Conservation (phyloP, 1,140 invertebrate species). For the Psix sp. region DNA sequence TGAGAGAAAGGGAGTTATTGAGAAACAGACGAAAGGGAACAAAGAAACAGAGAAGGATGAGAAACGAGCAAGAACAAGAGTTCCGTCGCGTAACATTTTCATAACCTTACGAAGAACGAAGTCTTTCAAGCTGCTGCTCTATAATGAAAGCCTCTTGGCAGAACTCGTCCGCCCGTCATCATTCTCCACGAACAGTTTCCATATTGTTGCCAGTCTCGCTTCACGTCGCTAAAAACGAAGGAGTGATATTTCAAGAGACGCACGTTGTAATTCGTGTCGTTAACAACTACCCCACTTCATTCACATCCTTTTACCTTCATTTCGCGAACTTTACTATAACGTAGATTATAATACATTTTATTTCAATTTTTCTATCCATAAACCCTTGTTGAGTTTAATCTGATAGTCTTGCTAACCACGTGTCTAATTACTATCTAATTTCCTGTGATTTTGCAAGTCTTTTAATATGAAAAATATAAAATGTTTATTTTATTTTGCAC, state of each 20-base stretch:
- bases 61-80: constrained; percentile 43
- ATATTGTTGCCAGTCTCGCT: constrained; percentile 27
- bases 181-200: constrained; percentile 29
- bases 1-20: constrained; percentile 36
- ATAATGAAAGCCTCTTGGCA: constrained; percentile 52
- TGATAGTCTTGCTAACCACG: no score
- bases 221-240: constrained; percentile 22
- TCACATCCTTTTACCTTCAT: constrained; percentile 10
- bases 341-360: no score
- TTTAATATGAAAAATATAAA: no score
- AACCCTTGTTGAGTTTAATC: no score
- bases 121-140: constrained; percentile 50
- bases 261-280: constrained; percentile 13
- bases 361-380: no score
- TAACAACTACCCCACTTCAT: constrained; percentile 9
- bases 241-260: constrained; percentile 46
- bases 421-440: no score
- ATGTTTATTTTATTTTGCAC: no score
- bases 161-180: constrained; percentile 27
- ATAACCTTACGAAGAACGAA: constrained; percentile 47
- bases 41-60: constrained; percentile 41
- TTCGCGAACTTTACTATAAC: no score
- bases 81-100: constrained; percentile 55
- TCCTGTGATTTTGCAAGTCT: no score
- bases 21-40: constrained; percentile 39